These are phyloP conservation scores for Pemphigus obesinymphae DNA, from an alignment of 1,140 invertebrate species.

Conservation along the genomic window DNA sequence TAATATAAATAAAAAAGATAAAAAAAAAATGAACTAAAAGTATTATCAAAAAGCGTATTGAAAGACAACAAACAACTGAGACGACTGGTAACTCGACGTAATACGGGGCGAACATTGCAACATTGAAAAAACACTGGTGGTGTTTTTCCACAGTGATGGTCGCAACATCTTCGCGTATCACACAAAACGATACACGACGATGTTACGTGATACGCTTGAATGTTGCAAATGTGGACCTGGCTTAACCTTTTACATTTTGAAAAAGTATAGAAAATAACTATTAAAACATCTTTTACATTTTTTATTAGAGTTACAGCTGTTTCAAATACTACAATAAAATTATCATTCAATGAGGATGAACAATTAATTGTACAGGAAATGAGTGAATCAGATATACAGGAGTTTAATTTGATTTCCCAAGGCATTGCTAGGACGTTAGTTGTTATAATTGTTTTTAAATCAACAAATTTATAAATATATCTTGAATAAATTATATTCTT, in stretches of 20 bases:
- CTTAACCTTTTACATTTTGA: neutral
- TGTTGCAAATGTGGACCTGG: too few species aligned
- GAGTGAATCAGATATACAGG: conserved; percentile 49
- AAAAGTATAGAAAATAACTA: neutral
- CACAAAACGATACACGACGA: too few species aligned
- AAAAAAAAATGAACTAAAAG: too few species aligned
- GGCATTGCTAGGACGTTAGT: conserved; percentile 54
- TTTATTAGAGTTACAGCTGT: conserved; percentile 57
- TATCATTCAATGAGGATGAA: conserved; percentile 46
- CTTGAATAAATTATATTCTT: neutral
- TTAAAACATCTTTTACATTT: neutral
- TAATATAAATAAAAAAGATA: too few species aligned
- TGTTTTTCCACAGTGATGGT: too few species aligned
- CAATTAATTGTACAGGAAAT: conserved; percentile 49
- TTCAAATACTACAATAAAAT: conserved; percentile 50
- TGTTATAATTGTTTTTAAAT: conserved; percentile 41
- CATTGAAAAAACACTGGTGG: too few species aligned
- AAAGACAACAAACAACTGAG: too few species aligned
- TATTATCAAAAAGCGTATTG: too few species aligned
- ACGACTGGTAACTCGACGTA: too few species aligned
- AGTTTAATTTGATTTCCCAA: conserved; percentile 52
- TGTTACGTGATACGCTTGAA: too few species aligned
- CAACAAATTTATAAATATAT: neutral
- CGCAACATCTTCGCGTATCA: too few species aligned
- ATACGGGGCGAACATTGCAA: too few species aligned